Conservation (phyloP, 2,113 vertebrate genomes). For the Myotis yumanensis region DNA sequence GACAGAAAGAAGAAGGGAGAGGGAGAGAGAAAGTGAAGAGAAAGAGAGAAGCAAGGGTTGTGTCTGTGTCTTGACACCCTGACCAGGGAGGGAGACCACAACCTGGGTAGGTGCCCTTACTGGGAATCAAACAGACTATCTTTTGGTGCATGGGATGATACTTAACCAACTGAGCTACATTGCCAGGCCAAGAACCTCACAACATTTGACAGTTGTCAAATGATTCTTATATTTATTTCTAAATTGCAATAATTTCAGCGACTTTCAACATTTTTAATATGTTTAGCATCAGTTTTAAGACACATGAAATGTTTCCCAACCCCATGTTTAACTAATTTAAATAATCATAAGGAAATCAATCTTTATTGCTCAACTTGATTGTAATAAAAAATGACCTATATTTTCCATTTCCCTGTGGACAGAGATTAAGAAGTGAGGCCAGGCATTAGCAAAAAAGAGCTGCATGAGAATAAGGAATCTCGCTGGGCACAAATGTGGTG, state of each 20-base stretch:
- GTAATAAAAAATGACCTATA: background rate
- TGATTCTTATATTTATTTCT: background rate
- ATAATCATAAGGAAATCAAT: background rate
- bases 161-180: background rate
- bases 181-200: background rate
- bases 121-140: background rate
- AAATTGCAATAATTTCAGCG: background rate
- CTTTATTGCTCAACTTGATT: slow-evolving; percentile 1
- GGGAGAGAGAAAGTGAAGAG: no score
- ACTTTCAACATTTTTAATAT: background rate
- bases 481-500: background rate
- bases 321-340: slow-evolving; percentile 1
- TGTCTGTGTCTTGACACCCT: no score
- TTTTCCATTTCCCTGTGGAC: background rate
- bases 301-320: background rate
- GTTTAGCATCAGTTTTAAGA: background rate
- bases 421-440: background rate
- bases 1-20: background rate
- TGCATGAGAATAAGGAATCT: background rate
- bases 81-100: background rate
- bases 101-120: background rate
- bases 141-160: background rate
- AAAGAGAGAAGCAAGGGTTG: background rate
- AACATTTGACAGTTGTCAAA: background rate
- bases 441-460: background rate